Evolutionary conservation across 64 coral and sea anemone genomes (phyloP).

Genomic region (Orbicella faveolata): DNA sequence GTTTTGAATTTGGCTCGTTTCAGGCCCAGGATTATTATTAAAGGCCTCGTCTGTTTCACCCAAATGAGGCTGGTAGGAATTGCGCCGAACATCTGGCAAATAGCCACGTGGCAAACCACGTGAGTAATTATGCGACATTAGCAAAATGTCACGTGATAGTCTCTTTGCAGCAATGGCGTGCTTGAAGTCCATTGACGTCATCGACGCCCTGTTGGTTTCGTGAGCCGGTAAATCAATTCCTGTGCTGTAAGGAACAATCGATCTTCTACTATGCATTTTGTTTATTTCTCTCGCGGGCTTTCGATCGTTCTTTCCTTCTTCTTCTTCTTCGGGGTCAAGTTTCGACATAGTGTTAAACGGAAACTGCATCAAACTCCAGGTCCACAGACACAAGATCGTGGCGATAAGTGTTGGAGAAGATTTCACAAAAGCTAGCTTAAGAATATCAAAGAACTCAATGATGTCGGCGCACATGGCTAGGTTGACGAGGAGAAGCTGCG

Average conservation of each 20-base stretch:
- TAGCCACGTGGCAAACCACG: constrained; percentile 29
- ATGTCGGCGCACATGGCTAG: constrained; percentile 93
- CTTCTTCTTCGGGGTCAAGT: constrained; percentile 62
- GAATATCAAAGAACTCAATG: constrained; percentile 92
- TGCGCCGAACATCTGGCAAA: constrained; percentile 22
- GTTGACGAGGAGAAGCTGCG: constrained; percentile 80
- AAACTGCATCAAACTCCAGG: constrained; percentile 89
- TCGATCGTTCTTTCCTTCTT: not conserved
- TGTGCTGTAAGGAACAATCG: not conserved
- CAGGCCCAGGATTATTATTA: not conserved
- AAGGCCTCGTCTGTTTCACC: not conserved
- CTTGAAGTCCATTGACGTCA: constrained; percentile 24
- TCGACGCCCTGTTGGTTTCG: not conserved
- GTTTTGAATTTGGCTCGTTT: not conserved
- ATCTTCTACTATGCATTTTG: not conserved
- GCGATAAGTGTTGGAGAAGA: constrained; percentile 53
- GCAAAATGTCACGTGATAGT: constrained; percentile 28
- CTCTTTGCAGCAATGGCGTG: constrained; percentile 29
- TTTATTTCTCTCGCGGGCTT: constrained; percentile 7
- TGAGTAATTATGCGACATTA: constrained; percentile 37
- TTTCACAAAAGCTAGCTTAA: constrained; percentile 55
- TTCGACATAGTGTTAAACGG: constrained; percentile 84
- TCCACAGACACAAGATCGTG: constrained; percentile 81
- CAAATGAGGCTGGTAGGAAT: constrained; percentile 12
- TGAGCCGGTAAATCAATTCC: not conserved